Evolutionary conservation across 2,113 vertebrate species (phyloP).

Genomic region (Cardinalis cardinalis): DNA sequence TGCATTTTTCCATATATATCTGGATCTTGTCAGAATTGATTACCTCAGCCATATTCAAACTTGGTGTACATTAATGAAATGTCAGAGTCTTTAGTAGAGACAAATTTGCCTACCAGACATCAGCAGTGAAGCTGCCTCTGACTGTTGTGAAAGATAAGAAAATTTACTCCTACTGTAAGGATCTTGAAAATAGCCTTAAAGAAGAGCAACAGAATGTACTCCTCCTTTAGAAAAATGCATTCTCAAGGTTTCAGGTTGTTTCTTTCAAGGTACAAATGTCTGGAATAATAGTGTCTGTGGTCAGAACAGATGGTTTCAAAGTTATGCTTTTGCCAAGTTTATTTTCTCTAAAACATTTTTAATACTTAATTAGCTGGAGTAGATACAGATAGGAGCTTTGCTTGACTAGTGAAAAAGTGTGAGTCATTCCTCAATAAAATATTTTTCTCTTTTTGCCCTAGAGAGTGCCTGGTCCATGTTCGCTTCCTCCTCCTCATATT

Average conservation of each 20-base stretch:
- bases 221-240: background rate
- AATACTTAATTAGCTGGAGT: background rate
- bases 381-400: background rate
- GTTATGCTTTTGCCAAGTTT: background rate
- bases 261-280: background rate
- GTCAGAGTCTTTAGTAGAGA: background rate
- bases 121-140: background rate
- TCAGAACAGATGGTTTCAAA: background rate
- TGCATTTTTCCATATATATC: background rate
- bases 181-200: background rate
- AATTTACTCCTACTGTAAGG: background rate
- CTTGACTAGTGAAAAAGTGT: background rate
- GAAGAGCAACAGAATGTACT: background rate
- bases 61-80: background rate
- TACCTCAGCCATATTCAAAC: background rate
- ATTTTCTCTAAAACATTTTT: background rate
- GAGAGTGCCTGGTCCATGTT: background rate
- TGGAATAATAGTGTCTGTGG: background rate
- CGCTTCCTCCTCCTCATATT: background rate
- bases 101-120: background rate
- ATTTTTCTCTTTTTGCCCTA: background rate
- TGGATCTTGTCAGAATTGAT: constrained; percentile 10
- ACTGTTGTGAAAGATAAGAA: background rate
- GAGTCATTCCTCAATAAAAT: background rate
- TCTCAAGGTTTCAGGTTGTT: background rate